Evolutionary conservation across 2,113 vertebrate species (phyloP).

Genomic region (Notiomystis cincta): DNA sequence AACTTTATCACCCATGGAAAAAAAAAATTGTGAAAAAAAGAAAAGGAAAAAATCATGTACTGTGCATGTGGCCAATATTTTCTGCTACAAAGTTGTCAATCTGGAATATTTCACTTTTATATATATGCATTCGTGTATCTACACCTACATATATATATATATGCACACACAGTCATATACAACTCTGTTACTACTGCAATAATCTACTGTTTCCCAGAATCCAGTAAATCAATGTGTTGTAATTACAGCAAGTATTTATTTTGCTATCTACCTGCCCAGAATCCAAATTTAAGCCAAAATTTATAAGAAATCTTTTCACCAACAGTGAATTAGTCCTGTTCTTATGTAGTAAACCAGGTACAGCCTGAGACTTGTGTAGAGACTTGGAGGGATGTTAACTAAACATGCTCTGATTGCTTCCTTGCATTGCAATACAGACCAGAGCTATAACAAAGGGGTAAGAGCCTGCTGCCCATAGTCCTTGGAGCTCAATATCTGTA

Average conservation of each 20-base stretch:
- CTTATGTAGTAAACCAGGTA: not conserved
- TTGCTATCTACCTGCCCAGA: not conserved
- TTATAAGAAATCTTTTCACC: not conserved
- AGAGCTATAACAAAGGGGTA: not conserved
- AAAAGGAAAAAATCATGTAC: not conserved
- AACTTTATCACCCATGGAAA: slow-evolving; percentile 55
- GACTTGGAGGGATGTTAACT: not conserved
- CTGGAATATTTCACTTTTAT: slow-evolving; percentile 27
- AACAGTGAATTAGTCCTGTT: not conserved
- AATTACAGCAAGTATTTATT: not conserved
- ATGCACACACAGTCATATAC: not conserved
- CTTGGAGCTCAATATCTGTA: not conserved
- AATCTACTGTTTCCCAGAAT: not conserved
- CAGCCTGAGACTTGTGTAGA: not conserved
- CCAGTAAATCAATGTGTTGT: not conserved
- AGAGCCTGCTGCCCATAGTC: not conserved
- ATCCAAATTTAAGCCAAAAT: not conserved
- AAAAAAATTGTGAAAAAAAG: slow-evolving; percentile 50
- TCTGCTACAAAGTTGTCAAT: not conserved
- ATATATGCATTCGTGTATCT: not conserved
- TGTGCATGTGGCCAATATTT: not conserved
- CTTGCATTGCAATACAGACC: not conserved
- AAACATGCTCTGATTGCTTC: not conserved
- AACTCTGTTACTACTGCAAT: not conserved
- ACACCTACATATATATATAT: not conserved